Evolutionary conservation across 2,888 invertebrate species (phyloP).

Genomic region (Eulithis prunata): DNA sequence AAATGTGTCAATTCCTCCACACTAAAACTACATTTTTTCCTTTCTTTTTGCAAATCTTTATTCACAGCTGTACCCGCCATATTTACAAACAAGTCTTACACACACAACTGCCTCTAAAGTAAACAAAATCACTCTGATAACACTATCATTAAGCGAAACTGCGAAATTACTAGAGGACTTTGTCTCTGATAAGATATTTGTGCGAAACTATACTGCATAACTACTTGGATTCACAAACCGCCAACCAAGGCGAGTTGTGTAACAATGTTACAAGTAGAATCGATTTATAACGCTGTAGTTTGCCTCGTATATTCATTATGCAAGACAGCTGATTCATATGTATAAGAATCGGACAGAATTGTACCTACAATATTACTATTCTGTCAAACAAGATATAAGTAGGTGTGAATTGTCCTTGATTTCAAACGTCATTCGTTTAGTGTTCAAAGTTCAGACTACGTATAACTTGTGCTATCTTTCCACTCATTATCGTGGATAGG

Average conservation of each 20-base stretch:
- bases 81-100: constrained; percentile 6
- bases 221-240: not conserved
- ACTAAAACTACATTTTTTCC: constrained; percentile 88
- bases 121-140: constrained; percentile 2
- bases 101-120: not conserved
- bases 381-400: no score
- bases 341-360: no score
- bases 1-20: constrained; percentile 89
- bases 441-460: no score
- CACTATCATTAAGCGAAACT: constrained; percentile 6
- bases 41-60: constrained; percentile 87
- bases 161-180: not conserved
- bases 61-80: constrained; percentile 73
- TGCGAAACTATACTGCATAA: not conserved
- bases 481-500: no score
- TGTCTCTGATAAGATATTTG: constrained; percentile 3
- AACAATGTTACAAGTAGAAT: constrained; percentile 3
- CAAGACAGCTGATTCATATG: not conserved
- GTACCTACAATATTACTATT: no score
- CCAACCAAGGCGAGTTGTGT: constrained; percentile 1
- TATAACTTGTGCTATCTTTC: no score
- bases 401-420: no score
- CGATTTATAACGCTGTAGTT: not conserved
- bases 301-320: constrained; percentile 1
- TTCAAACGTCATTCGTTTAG: no score